Percentiles rank a stretch among this genome's conserved stretches.
These are phyloP conservation scores for Hippocampus kuda DNA, from an alignment of 2,797 vertebrate species.

Conservation along the genomic window DNA sequence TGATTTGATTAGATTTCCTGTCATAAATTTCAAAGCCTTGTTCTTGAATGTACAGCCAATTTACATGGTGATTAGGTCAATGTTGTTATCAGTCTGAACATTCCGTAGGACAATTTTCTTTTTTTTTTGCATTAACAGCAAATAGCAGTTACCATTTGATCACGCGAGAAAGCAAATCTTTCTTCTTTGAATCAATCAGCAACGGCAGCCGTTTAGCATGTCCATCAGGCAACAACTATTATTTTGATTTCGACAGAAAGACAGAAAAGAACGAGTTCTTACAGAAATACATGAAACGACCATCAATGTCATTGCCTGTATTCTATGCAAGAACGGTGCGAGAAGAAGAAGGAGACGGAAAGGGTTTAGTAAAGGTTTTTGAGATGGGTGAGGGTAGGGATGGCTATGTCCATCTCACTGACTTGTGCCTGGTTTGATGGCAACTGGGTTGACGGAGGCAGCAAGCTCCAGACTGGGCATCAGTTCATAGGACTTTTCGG, in stretches of 20 bases:
- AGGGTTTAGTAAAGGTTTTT: slow-evolving; percentile 43
- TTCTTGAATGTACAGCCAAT: background rate
- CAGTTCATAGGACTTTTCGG: slow-evolving; percentile 93
- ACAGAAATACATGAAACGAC: background rate
- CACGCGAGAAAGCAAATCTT: slow-evolving; percentile 35
- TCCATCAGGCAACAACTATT: slow-evolving; percentile 44
- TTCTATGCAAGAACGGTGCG: background rate
- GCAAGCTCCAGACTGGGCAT: slow-evolving; percentile 90
- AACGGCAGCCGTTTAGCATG: slow-evolving; percentile 10
- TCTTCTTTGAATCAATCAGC: slow-evolving; percentile 19
- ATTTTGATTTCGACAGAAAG: slow-evolving; percentile 25
- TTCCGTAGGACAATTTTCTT: slow-evolving; percentile 12
- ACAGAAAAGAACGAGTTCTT: slow-evolving; percentile 14
- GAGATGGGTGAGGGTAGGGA: slow-evolving; percentile 45
- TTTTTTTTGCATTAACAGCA: slow-evolving; percentile 12
- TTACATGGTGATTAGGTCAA: background rate
- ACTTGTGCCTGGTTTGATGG: slow-evolving; percentile 97
- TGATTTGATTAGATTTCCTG: background rate
- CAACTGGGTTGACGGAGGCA: slow-evolving; percentile 81
- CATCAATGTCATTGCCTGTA: background rate
- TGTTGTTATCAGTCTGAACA: slow-evolving; percentile 36
- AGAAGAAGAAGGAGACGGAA: slow-evolving; percentile 7
- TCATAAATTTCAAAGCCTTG: background rate
- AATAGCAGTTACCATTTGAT: slow-evolving; percentile 46
- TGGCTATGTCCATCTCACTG: slow-evolving; percentile 69